Conservation (phyloP, 2,113 vertebrate species). For the Eleginops maclovinus region DNA sequence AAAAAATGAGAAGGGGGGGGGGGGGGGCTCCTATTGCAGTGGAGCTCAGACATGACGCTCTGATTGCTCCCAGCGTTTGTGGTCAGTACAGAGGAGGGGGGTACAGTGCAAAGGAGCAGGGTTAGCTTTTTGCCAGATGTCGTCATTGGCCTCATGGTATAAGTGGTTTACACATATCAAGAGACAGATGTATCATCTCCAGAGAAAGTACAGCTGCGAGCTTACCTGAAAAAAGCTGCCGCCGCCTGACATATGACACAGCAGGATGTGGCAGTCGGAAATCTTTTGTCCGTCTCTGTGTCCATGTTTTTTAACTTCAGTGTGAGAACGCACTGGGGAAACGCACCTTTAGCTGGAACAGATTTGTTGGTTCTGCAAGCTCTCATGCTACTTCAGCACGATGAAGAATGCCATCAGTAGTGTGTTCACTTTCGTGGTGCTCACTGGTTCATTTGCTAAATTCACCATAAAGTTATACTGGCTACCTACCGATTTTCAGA, state of each 20-base stretch:
- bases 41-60: conserved; percentile 74
- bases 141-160: conserved; percentile 55
- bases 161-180: conserved; percentile 23
- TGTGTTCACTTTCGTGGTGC: not conserved
- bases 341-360: conserved; percentile 21
- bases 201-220: conserved; percentile 31
- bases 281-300: not conserved
- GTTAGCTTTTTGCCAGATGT: conserved; percentile 73
- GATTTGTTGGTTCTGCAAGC: not conserved
- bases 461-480: not conserved
- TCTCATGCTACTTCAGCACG: not conserved
- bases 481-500: not conserved
- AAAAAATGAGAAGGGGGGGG: conserved; percentile 44
- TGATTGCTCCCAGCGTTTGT: conserved; percentile 81
- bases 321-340: not conserved
- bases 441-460: not conserved
- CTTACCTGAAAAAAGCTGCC: conserved; percentile 34
- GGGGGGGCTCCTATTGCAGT: conserved; percentile 64
- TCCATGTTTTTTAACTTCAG: conserved; percentile 2
- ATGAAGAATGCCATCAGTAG: not conserved
- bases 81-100: conserved; percentile 59
- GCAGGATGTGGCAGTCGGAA: conserved; percentile 6
- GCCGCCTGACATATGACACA: not conserved
- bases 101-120: conserved; percentile 39
- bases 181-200: conserved; percentile 20